phyloP scores from a whole-genome alignment of 2,797 vertebrate species.

The Caiman crocodilus region DNA sequence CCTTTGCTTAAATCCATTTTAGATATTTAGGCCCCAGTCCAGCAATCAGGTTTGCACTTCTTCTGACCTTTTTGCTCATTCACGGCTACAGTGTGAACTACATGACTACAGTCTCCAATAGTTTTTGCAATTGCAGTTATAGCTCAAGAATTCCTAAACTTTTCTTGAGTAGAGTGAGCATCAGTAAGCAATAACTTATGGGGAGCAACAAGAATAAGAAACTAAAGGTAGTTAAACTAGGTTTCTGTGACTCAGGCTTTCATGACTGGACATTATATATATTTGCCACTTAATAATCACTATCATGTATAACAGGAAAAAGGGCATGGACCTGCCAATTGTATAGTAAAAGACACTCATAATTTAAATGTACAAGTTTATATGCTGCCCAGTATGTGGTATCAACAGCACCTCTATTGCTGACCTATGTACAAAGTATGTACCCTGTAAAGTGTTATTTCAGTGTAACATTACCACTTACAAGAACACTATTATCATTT shows the following conservation, averaged over 20 bases:
- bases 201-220: not conserved
- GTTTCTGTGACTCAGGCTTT: not conserved
- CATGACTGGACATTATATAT: not conserved
- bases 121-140: not conserved
- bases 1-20: constrained; percentile 3
- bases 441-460: not conserved
- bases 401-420: not conserved
- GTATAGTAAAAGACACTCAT: not conserved
- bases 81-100: not conserved
- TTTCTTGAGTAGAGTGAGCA: not conserved
- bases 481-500: not conserved
- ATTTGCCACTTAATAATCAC: not conserved
- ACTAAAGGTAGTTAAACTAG: not conserved
- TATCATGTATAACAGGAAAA: not conserved
- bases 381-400: not conserved
- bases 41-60: not conserved
- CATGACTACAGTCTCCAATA: not conserved
- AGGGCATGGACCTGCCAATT: not conserved
- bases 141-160: not conserved
- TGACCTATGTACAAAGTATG: accelerated
- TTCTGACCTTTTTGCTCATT: not conserved
- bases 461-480: not conserved
- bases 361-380: not conserved
- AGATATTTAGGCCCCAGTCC: constrained; percentile 2
- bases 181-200: not conserved